phyloP scores from a whole-genome alignment of 1,140 invertebrate genomes.

The Parapsyche elsis region DNA sequence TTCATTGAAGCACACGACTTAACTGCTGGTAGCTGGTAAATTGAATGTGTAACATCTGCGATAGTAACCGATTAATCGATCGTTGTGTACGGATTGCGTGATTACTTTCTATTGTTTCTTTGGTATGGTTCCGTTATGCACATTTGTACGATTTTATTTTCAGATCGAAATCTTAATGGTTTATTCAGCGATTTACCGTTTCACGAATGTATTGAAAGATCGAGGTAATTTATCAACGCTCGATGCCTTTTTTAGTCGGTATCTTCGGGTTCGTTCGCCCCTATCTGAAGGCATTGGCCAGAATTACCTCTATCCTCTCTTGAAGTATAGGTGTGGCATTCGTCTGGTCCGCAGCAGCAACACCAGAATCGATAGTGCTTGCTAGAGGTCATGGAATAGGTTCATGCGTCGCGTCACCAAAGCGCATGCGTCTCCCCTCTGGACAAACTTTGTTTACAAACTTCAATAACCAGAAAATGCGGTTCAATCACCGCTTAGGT shows the following conservation, averaged over 20 bases:
- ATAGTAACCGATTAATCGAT: background rate
- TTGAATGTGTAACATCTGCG: too few relatives aligned
- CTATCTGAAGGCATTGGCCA: background rate
- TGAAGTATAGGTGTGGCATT: background rate
- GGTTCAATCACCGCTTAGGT: background rate
- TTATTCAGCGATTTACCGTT: too few relatives aligned
- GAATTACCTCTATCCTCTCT: background rate
- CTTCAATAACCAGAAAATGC: conserved; percentile 17
- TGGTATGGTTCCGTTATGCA: background rate
- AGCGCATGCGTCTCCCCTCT: conserved; percentile 22
- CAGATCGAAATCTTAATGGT: too few relatives aligned
- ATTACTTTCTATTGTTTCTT: conserved; percentile 13
- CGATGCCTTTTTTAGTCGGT: background rate
- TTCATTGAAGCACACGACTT: background rate
- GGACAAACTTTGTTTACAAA: conserved; percentile 26
- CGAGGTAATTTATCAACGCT: background rate
- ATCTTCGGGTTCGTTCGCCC: background rate
- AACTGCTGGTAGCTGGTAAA: too few relatives aligned
- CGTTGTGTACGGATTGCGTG: background rate
- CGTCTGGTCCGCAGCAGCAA: conserved; percentile 22
- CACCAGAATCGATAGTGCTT: conserved; percentile 37
- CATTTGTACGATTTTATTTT: too few relatives aligned
- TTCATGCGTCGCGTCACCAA: background rate
- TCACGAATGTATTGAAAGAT: background rate
- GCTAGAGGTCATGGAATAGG: conserved; percentile 33